Percentiles rank a stretch among this genome's conserved stretches.
Evolutionary conservation across 1,140 invertebrate species (phyloP).

Genomic region (Homarus americanus): DNA sequence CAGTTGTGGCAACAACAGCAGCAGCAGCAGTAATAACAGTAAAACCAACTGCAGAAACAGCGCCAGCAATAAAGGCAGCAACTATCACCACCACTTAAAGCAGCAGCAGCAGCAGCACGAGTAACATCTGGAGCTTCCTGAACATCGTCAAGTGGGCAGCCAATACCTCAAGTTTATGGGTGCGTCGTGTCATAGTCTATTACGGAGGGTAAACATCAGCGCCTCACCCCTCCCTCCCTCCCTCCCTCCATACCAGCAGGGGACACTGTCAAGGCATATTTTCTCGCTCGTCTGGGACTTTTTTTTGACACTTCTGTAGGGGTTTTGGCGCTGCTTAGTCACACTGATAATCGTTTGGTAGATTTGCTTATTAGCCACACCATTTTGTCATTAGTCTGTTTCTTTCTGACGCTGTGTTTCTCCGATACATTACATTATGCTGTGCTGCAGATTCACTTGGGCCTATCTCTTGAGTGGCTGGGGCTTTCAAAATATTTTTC

Average conservation of each 20-base stretch:
- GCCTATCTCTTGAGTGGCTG: no score
- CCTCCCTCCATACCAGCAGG: not conserved
- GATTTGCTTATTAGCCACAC: no score
- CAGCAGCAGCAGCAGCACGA: not conserved
- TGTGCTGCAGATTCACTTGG: no score
- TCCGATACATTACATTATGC: no score
- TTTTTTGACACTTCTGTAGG: no score
- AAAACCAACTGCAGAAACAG: not conserved
- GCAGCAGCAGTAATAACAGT: not conserved
- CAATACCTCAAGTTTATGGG: not conserved
- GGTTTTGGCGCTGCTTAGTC: no score
- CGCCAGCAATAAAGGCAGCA: not conserved
- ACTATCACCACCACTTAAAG: not conserved
- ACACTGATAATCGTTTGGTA: no score
- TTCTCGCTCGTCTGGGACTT: no score
- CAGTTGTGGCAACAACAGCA: not conserved
- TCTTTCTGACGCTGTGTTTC: no score
- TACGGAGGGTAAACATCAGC: not conserved
- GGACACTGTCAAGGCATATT: not conserved
- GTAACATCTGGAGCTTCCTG: not conserved
- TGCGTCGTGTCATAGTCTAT: not conserved
- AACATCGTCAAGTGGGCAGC: not conserved
- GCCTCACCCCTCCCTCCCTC: not conserved
- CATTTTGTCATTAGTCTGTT: no score
- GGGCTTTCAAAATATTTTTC: no score